Evolutionary conservation across 2,797 vertebrate genomes (phyloP), one percentile per base, ranked within the genome.

Genomic region (Pangasius krempfi): DNA sequence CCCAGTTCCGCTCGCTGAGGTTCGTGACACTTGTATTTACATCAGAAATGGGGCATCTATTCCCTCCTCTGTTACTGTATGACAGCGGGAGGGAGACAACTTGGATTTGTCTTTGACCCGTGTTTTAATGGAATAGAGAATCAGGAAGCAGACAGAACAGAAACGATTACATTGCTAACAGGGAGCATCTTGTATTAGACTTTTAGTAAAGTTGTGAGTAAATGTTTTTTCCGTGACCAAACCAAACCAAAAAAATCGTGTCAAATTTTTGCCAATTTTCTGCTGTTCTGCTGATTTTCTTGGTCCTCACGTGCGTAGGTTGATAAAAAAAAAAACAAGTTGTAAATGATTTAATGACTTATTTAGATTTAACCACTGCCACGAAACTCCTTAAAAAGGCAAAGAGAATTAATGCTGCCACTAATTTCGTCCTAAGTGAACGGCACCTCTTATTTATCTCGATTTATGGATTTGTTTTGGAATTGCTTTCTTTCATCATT

Each of bases 11-110:
- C 33, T 70, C 0, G 22, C 73, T 72, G 81, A 83, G 75, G 85
- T 52, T 81, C 80, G 62, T 87, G 90, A 87, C 70, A 82, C 85
- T 58, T 56, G 68, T 90, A 68, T 90, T 87, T 90, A 87, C 81
- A 89, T 64, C 52, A 70, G 68, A 86, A 83, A 73, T 68, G 40
- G 85, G 80, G 60, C 75, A 84, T 89, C 76, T 73, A 89, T 89
- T 90, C 83, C 62, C 60, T 83, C 47, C 70, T 89, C 68, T 54
- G 70, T 76, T 89, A 92, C 78, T 80, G 88, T 76, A 82, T 78
- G 82, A 89, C 58, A 68, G 83, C 80, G 8, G 60, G 30, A 16
- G 25, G 12, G 56, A 62, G 54, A 60, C 6, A 1, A 30, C 33
- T 40, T 16, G 22, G 79, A 81, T 81, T 60, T 81, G 56, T 40